Percentiles rank a stretch among this genome's conserved stretches.
Conservation (phyloP, 2,797 vertebrate genomes). For the Malacoraja senta region DNA sequence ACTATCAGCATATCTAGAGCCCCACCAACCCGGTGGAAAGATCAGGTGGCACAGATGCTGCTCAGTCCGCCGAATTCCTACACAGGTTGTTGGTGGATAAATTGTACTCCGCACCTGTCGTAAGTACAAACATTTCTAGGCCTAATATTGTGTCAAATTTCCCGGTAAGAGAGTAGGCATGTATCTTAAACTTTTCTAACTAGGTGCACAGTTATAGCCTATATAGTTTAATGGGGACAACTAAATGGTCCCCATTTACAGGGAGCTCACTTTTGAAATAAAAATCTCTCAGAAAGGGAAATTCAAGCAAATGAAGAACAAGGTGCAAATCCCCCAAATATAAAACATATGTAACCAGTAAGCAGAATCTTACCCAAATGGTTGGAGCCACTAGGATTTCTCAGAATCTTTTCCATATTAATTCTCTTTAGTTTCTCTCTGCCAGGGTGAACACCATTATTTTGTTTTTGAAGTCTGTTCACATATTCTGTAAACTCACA, state of each 20-base stretch:
- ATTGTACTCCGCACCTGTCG: not conserved
- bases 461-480: slow-evolving; percentile 76
- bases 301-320: not conserved
- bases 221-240: no score
- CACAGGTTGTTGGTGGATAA: no score
- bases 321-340: not conserved
- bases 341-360: not conserved
- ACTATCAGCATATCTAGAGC: not conserved
- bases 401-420: slow-evolving; percentile 42
- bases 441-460: slow-evolving; percentile 70
- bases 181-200: not conserved
- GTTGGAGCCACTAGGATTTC: not conserved
- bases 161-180: not conserved
- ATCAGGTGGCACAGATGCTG: no score
- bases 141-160: not conserved
- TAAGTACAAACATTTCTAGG: not conserved
- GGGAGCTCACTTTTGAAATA: not conserved
- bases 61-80: no score
- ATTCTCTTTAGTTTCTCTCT: slow-evolving; percentile 83
- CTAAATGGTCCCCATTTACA: no score
- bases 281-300: not conserved
- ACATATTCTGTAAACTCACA: slow-evolving; percentile 87
- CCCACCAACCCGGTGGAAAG: not conserved
- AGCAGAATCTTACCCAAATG: slow-evolving; percentile 17
- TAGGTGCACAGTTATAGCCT: not conserved